Evolutionary conservation across 2,888 invertebrate genomes (phyloP), one percentile per base, ranked within the genome.

Genomic region (Lasius fuliginosus): DNA sequence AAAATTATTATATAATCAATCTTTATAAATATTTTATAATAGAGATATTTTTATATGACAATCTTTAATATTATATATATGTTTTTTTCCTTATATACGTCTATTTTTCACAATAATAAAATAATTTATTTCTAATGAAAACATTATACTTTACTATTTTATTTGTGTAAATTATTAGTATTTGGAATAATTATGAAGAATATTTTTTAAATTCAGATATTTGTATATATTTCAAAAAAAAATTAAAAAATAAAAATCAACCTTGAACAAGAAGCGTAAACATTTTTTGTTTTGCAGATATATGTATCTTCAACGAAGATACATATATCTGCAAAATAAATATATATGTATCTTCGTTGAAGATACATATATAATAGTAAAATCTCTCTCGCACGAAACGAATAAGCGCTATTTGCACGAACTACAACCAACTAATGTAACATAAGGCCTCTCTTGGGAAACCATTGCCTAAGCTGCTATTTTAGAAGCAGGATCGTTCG

Each of bases 361-460:
- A 40, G 49, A 15, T 67, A 33, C 36, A 23, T 58, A 11, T 56
- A 42, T 23, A 56, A 53, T 12, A 3, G 15, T 40, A 40, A n/a
- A 68, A 40, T 68, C 23, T 23, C 23, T 23, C 23, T 23, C 53
- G 30, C 36, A n/a, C 77, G 9, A 40, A 77, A 42, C 30, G 18
- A 58, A 77, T 68, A 68, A 40, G 9, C 5, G 15, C 42, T 56
- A 68, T 77, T 77, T 42, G 68, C 69, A 68, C 30, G 56, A 58
- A 68, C 49, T 76, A 76, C 68, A 77, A 77, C 77, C 23, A 30
- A 42, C 69, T 77, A 77, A 77, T 77, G 68, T 77, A 77, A 68
- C 68, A 68, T 77, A 68, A 77, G 56, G 68, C 42, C 77, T 77
- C 77, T 68, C 77, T 77, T 68, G 77, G 77, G 77, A 11, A 58